Percentiles rank a stretch among this genome's conserved stretches.
phyloP scores from a whole-genome alignment of 2,888 invertebrate genomes.

The Chymomyza amoena region DNA sequence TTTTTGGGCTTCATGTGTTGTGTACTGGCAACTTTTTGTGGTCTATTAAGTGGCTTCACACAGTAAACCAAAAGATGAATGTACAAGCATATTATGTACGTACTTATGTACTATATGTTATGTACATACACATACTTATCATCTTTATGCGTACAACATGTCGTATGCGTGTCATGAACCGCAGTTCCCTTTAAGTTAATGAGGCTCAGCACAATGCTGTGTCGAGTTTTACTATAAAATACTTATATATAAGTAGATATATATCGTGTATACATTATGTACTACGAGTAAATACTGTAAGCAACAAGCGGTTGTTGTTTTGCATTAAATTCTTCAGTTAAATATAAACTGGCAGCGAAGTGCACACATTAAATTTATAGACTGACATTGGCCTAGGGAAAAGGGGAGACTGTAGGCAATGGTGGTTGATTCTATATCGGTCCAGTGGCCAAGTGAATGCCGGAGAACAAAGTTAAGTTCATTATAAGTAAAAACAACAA shows the following conservation, averaged over 20 bases:
- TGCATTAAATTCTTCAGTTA: constrained; percentile 31
- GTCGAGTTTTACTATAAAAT: not conserved
- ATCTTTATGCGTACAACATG: constrained; percentile 48
- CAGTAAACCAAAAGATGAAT: constrained; percentile 56
- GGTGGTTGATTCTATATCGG: not conserved
- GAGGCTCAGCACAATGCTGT: not conserved
- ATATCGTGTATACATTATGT: not conserved
- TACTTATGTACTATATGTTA: too few species aligned
- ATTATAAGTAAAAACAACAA: constrained; percentile 49
- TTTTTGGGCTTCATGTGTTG: constrained; percentile 31
- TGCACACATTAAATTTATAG: not conserved
- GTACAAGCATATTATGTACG: not conserved
- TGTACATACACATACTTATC: not conserved
- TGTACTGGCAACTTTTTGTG: constrained; percentile 56
- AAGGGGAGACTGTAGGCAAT: constrained; percentile 4
- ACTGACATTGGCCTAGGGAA: constrained; percentile 1
- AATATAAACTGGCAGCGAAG: constrained; percentile 12
- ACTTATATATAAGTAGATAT: not conserved
- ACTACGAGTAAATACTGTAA: constrained; percentile 15
- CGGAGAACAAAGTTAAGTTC: constrained; percentile 49
- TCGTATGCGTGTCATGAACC: not conserved
- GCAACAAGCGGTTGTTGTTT: constrained; percentile 56
- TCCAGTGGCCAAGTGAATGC: constrained; percentile 19
- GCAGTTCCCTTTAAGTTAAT: not conserved
- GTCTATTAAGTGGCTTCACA: constrained; percentile 68